phyloP scores from a whole-genome alignment of 2,888 invertebrate genomes.

The Aplocera efformata region DNA sequence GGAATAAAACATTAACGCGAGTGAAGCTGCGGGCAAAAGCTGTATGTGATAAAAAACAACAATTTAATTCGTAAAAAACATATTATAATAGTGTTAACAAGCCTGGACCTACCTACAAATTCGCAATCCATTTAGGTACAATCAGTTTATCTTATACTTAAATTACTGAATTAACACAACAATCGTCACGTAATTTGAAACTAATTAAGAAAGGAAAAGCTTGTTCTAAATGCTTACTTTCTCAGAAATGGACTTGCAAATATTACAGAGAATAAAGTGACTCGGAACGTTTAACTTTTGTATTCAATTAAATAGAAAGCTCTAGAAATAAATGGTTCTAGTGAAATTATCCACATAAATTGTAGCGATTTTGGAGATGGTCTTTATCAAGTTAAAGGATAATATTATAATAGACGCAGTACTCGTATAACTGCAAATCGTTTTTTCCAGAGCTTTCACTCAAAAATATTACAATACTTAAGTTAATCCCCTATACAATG shows the following conservation, averaged over 20 bases:
- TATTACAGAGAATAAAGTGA: constrained; percentile 66
- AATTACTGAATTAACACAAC: constrained; percentile 70
- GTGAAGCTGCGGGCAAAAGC: too few species aligned
- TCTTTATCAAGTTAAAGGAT: constrained; percentile 36
- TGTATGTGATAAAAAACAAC: too few species aligned
- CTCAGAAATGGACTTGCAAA: constrained; percentile 70
- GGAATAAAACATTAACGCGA: too few species aligned
- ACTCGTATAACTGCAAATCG: too few species aligned
- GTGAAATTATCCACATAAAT: constrained; percentile 46
- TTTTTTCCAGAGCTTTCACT: too few species aligned
- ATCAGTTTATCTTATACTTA: constrained; percentile 45
- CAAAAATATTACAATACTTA: too few species aligned
- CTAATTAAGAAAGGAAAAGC: constrained; percentile 75
- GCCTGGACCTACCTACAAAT: constrained; percentile 1
- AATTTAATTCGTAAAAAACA: too few species aligned
- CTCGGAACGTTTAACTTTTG: constrained; percentile 71
- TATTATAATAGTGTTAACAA: too few species aligned
- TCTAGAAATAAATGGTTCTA: constrained; percentile 57
- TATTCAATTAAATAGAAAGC: constrained; percentile 76
- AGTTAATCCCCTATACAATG: too few species aligned
- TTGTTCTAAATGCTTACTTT: constrained; percentile 66
- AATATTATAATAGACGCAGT: too few species aligned
- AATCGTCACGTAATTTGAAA: constrained; percentile 74
- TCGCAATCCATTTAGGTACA: constrained; percentile 14
- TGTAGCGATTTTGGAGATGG: constrained; percentile 48